Base-by-base conservation (phyloP, 1,140 invertebrate genomes). In the Drosophila willistoni region DNA sequence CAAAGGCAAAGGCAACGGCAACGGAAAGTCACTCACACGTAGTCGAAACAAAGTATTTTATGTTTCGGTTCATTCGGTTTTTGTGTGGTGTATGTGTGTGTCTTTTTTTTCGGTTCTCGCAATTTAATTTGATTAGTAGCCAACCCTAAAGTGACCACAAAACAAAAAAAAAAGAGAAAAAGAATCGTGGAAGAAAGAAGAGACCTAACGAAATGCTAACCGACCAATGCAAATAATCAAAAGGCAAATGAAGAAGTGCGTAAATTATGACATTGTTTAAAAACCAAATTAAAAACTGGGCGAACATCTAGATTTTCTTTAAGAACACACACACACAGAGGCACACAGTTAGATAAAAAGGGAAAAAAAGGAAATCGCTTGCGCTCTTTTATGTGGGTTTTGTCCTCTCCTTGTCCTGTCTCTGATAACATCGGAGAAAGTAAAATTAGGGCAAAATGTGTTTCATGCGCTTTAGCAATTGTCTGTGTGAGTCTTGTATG, bases 341-440 rank as follows among this genome's bases (percentile, higher is more conserved):
- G 9, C 3, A 12, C 9, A 12, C 9, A 54, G 56, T 54, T 61
- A 66, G 14, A 33, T 57, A 9, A 62, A 56, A 17, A 29, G 17
- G 10, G 7, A 34, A 42, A 60, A 51, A 79, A 71, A 78, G 70
- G 69, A 79, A 74, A 71, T 68, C 75, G 51, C 64, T 54, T 33
- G 61, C 47, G 77, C 54, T 62, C 59, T 77, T 63, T 39, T 68
- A 42, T 62, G 63, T 68, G 67, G 41, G 61, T 68, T 61, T 73
- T 36, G 41, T 44, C 71, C 60, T 76, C 47, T 68, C 64, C 73
- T 68, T 71, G 67, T 71, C 42, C 55, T 55, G 54, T 44, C 41
- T 44, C 84, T 84, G 84, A 89, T 89, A 84, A 84, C 84, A 89
- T 89, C 84, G 84, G 77, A 76, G 84, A 89, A 89, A 89, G 84